Base-by-base conservation (phyloP, 2,113 vertebrate genomes). In the Hipposideros armiger region DNA sequence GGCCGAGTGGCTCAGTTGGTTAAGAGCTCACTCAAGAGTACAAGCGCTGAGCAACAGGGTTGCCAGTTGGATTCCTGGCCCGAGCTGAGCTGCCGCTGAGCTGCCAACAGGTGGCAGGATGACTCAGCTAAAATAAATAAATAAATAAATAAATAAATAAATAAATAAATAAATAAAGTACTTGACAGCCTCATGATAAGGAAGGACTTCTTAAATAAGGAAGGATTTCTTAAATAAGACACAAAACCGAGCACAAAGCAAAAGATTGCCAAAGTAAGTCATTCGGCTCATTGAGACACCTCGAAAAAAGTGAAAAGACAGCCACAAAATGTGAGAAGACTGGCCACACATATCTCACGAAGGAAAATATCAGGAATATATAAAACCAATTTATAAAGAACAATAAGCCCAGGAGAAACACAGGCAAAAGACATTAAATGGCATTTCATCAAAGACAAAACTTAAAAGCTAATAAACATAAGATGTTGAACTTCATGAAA, bases 371-470 rank as follows among this genome's bases (percentile, higher is more conserved):
- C 24, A 56, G 22, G 5, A 70, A 69, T 60, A 91, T 14, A 30
- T 32, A 85, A 82, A 83, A 66, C 64, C 32, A 58, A 64, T 22
- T 15, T 45, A 85, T n/a, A 67, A 50, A 78, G 42, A 45, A 24
- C 20, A 62, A 50, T n/a, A 11, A 64, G 20, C 45, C 47, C 70
- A 86, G 62, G 0, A 67, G 76, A 93, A 90, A 74, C n/a, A 45
- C 9, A 36, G 0, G n/a, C 47, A 88, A 92, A 95, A 80, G 40
- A 91, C 6, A 88, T 42, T 14, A 78, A 83, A 0, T 32, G 5
- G 11, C 52, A 91, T 52, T 86, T 83, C 85, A 69, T 45, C 32
- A 42, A 74, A 80, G 50, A 82, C 47, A 24, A 95, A 90, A 77
- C 8, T 86, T 47, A 50, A 90, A 73, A 50, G 67, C 40, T 45